Base-by-base conservation (phyloP, 2,888 invertebrate species). In the Oconnorella tubifera region DNA sequence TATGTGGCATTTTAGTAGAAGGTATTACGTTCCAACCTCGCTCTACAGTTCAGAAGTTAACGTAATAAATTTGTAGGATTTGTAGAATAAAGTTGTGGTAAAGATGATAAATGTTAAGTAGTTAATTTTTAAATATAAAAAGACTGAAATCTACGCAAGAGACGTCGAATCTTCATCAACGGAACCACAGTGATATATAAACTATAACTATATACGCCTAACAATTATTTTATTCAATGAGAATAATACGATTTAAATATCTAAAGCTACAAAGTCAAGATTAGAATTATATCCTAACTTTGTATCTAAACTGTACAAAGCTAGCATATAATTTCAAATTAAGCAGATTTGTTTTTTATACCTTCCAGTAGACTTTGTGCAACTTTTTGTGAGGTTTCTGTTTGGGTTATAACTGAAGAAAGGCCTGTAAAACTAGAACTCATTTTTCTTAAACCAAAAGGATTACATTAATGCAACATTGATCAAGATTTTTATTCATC, bases 371-470 rank as follows among this genome's bases (percentile, higher is more conserved):
- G 59, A 23, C 59, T 58, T 48, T 33, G 33, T 1, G 59, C 59
- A 32, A 58, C 59, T 14, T 58, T 32, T 10, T 58, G 59, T 6
- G 59, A 33, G n/a, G 59, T 58, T n/a, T 40, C 59, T 10, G 59
- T 58, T n/a, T 58, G 33, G 1, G 59, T 40, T 28, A 40, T 28
- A 14, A 58, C 33, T 19, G 32, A 40, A 4, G 23, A 40, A 23
- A 58, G 33, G 28, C 33, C 48, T 10, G 59, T 14, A 14, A 19
- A 58, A 58, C 40, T 58, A 23, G 23, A 28, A 40, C 28, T 58
- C 59, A 58, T 58, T 23, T 25, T 33, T 23, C 27, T 3, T 2
- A n/a, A n/a, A 27, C 31, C 1, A 1, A n/a, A n/a, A n/a, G n/a
- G n/a, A n/a, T n/a, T n/a, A n/a, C n/a, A n/a, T n/a, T n/a, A n/a